phyloP scores from a whole-genome alignment of 2,797 vertebrate species.

The Forpus xanthops region DNA sequence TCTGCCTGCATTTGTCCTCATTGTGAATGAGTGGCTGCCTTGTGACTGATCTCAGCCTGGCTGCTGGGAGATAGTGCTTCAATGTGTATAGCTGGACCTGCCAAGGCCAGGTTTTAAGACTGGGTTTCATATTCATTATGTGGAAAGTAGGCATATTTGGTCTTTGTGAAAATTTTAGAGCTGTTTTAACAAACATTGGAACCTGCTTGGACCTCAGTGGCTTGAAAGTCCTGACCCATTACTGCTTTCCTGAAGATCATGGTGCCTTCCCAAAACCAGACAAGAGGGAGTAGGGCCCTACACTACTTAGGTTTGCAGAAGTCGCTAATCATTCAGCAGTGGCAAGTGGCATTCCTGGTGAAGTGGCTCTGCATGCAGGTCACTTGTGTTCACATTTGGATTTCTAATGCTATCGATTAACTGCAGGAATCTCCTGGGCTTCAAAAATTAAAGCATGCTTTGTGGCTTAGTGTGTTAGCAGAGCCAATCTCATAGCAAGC shows the following conservation, averaged over 20 bases:
- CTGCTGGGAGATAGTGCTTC: neutral
- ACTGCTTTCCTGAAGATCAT: neutral
- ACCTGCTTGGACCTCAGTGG: neutral
- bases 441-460: neutral
- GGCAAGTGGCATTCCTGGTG: neutral
- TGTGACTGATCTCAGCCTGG: neutral
- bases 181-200: neutral
- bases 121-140: neutral
- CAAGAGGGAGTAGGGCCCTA: accelerated
- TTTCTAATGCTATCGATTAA: neutral
- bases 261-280: neutral
- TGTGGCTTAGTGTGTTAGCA: neutral
- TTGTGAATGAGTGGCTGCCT: neutral
- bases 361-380: neutral
- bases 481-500: neutral
- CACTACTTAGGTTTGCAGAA: neutral
- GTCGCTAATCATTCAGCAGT: neutral
- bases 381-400: neutral
- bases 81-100: too few species aligned
- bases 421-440: neutral
- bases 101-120: neutral
- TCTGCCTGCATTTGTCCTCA: neutral
- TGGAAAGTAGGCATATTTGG: neutral
- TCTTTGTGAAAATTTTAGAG: neutral
- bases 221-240: neutral